These are phyloP conservation scores for Tiliqua scincoides DNA, from an alignment of 2,113 vertebrate species.

Conservation along the genomic window DNA sequence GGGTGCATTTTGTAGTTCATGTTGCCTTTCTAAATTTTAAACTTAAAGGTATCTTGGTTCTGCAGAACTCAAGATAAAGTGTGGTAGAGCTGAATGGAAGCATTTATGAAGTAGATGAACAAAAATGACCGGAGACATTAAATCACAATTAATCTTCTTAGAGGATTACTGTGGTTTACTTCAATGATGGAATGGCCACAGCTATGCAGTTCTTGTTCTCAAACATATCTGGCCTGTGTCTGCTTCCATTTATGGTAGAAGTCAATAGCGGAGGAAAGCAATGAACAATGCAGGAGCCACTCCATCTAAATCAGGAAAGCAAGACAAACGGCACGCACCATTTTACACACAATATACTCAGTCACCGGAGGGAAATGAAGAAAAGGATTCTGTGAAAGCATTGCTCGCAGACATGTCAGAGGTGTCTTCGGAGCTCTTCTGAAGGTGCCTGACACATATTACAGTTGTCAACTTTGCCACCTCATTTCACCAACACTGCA, in stretches of 20 bases:
- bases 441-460: constrained; percentile 37
- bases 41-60: neutral
- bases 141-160: neutral
- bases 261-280: constrained; percentile 27
- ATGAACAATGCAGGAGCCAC: neutral
- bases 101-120: neutral
- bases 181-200: neutral
- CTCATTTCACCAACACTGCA: constrained; percentile 7
- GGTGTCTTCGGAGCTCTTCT: neutral
- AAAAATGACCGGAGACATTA: neutral
- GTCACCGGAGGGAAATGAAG: neutral
- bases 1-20: no score
- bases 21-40: neutral
- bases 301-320: neutral
- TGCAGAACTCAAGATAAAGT: neutral
- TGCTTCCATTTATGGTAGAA: neutral
- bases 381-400: constrained; percentile 22
- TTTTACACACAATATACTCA: neutral
- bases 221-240: neutral
- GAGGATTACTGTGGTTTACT: accelerated
- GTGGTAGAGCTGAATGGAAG: neutral
- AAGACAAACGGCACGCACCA: neutral
- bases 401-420: constrained; percentile 11
- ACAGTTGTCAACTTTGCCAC: constrained; percentile 22
- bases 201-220: accelerated